Base-by-base conservation (phyloP, 23 tunicate genomes). In the Ascidia mentula region DNA sequence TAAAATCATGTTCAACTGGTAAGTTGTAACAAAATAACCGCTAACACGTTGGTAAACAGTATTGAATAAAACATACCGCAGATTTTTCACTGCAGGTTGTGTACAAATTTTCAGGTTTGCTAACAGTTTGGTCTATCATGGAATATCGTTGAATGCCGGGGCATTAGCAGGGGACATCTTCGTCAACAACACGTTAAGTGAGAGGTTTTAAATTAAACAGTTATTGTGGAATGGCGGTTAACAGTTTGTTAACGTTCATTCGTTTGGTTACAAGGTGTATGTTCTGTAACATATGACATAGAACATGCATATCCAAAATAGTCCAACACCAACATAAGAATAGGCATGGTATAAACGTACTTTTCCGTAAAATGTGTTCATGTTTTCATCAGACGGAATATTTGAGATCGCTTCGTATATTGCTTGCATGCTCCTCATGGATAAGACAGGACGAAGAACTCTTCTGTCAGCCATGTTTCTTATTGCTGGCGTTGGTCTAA, bases 1-100 rank as follows among this genome's bases (percentile, higher is more conserved):
- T 8, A 79, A 72, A 40, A 82, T 89, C 31, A 79, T 86, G 80
- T 89, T 89, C 36, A 78, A 79, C 45, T 89, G 95, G 95, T 89
- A 73, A 82, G 85, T 37, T 36, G 17, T 53, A 9, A 53, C n/a
- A 9, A 53, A 53, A 53, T n/a, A n/a, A n/a, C n/a, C n/a, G n/a
- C n/a, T n/a, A n/a, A 53, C 65, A 53, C 13, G 24, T 5, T 53
- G 24, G 12, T 28, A 9, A 20, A 53, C 65, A 3, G 65, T 9
- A 6, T 53, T 53, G 22, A 26, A 28, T 53, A n/a, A n/a, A n/a
- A n/a, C n/a, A n/a, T n/a, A n/a, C n/a, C n/a, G 12, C 53, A 42
- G 12, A 15, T 9, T 42, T 42, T 42, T 42, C 15, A 42, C 53
- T 12, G 12, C 12, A 42, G 12, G 15, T 42, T 15, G 12, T 12